Base-by-base conservation (phyloP, 2,888 invertebrate genomes). In the Exocentrus adspersus region DNA sequence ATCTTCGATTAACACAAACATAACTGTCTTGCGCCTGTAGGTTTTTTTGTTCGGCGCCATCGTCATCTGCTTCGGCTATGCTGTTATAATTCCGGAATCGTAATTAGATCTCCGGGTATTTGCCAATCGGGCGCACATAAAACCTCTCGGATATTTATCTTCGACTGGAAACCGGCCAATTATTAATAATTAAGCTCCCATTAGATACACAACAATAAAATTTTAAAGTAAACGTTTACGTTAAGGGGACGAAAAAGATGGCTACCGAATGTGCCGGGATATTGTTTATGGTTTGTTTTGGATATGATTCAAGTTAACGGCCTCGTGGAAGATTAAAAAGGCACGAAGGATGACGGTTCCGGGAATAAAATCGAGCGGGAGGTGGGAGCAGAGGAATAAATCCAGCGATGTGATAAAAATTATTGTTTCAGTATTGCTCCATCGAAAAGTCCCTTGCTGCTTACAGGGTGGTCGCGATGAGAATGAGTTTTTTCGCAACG, bases 181-280 rank as follows among this genome's bases (percentile, higher is more conserved):
- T 46, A 61, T 58, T 59, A 60, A 51, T 64, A 62, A 54, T 43
- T 54, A 54, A 45, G 30, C 21, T 16, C n/a, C 10, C 30, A 42
- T 54, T 42, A 30, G 41, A 54, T 54, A 42, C 43, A 42, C 54
- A 54, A 54, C 43, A 54, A 54, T 54, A 54, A 54, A 43, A 28
- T 43, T 24, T 14, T 43, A 43, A 45, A 9, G 43, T 54, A 54
- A 54, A 54, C 43, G 28, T 54, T 54, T 54, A 30, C 24, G 43
- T 37, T 20, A 54, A 16, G 20, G 19, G 32, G 10, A 21, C 12
- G 1, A 53, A n/a, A n/a, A 53, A 43, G 17, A 54, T 43, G 43
- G 43, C 43, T 43, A 10, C 24, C 24, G 20, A 54, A 42, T 54
- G 43, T 54, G 37, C 24, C 10, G 16, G 24, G 14, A 43, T 16